Evolutionary conservation across 1,140 invertebrate genomes (phyloP).

Genomic region (Colletes gigas): DNA sequence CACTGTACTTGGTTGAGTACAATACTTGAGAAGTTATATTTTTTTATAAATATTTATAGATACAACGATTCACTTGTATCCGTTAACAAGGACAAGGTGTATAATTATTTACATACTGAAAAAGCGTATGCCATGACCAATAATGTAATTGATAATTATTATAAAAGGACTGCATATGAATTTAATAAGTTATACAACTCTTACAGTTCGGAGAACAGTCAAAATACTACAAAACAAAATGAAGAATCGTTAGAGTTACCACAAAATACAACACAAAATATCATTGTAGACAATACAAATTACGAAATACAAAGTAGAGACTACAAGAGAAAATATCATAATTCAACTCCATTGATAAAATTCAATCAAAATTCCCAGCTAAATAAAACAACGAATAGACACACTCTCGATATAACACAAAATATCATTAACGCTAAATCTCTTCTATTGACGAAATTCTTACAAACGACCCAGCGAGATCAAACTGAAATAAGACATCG

Average conservation of each 20-base stretch:
- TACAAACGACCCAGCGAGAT: background rate
- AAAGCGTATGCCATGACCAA: conserved; percentile 18
- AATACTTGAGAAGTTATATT: background rate
- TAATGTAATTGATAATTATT: conserved; percentile 33
- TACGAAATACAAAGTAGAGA: too few species aligned
- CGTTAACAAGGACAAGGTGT: background rate
- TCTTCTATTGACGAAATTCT: too few species aligned
- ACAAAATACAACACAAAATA: background rate
- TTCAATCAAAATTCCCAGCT: background rate
- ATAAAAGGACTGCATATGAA: conserved; percentile 4
- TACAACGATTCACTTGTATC: background rate
- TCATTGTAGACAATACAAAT: background rate
- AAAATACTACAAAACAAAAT: background rate
- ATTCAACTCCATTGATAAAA: too few species aligned
- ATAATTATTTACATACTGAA: background rate
- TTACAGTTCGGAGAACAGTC: background rate
- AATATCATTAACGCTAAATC: too few species aligned
- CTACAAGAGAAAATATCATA: too few species aligned
- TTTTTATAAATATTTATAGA: conserved; percentile 22
- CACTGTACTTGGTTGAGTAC: background rate
- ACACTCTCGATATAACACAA: background rate
- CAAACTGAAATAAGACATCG: too few species aligned
- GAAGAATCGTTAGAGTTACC: background rate
- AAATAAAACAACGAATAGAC: background rate
- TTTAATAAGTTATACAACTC: conserved; percentile 21